phyloP scores from a whole-genome alignment of 2,797 vertebrate species.

The Thunnus albacares region DNA sequence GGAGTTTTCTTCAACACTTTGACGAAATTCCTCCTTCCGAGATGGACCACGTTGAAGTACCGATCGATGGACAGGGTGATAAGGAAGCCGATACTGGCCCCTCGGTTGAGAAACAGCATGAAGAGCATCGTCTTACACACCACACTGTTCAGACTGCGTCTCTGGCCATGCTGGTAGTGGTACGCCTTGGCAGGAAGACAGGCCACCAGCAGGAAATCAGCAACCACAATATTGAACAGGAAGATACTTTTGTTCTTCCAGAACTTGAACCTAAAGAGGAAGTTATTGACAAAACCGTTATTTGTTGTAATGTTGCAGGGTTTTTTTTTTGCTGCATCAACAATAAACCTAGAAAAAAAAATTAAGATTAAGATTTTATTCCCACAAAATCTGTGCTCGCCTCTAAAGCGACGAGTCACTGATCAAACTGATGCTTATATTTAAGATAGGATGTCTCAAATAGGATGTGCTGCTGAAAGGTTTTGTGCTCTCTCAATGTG shows the following conservation, averaged over 20 bases:
- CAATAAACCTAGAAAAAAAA: background rate
- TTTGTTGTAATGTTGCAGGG: background rate
- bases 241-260: constrained; percentile 85
- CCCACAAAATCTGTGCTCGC: no score
- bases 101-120: constrained; percentile 82
- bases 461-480: background rate
- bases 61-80: constrained; percentile 80
- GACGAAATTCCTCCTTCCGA: constrained; percentile 69
- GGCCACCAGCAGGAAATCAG: constrained; percentile 80
- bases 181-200: constrained; percentile 79
- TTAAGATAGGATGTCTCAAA: background rate
- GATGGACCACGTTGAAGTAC: constrained; percentile 83
- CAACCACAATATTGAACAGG: constrained; percentile 83
- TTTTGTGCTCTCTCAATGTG: background rate
- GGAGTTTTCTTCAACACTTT: constrained; percentile 66
- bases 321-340: background rate
- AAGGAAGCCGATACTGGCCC: constrained; percentile 84
- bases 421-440: background rate
- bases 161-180: constrained; percentile 55
- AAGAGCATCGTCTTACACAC: constrained; percentile 75
- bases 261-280: constrained; percentile 77
- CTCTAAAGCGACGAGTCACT: background rate
- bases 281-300: background rate
- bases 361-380: background rate
- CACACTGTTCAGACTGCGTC: background rate